These are phyloP conservation scores for Leptopilina drosophilae DNA, from an alignment of 2,888 invertebrate genomes.

Conservation along the genomic window DNA sequence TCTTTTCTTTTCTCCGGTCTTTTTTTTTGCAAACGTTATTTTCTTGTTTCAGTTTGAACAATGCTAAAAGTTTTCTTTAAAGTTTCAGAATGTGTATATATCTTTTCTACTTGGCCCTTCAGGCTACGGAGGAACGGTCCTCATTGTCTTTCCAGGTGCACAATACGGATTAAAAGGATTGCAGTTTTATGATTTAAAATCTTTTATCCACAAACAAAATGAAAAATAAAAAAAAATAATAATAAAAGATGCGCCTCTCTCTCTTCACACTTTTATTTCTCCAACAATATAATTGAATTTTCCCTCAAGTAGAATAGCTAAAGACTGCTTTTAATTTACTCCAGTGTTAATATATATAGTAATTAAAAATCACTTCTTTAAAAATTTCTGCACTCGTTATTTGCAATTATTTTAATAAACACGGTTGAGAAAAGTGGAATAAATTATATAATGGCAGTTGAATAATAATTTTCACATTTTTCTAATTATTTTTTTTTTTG, in stretches of 20 bases:
- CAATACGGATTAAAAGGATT: constrained; percentile 38
- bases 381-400: too few species aligned
- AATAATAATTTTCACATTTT: too few species aligned
- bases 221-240: constrained; percentile 1
- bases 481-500: too few species aligned
- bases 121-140: constrained; percentile 15
- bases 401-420: too few species aligned
- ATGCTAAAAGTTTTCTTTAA: constrained; percentile 22
- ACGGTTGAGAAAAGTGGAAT: too few species aligned
- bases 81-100: constrained; percentile 23
- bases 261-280: constrained; percentile 47
- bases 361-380: not conserved
- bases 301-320: not conserved
- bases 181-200: constrained; percentile 50
- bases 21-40: constrained; percentile 1
- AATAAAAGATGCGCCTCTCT: constrained; percentile 37
- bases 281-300: constrained; percentile 41
- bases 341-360: too few species aligned
- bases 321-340: not conserved
- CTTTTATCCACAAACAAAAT: constrained; percentile 44
- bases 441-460: too few species aligned
- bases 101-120: constrained; percentile 3
- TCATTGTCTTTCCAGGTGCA: constrained; percentile 36
- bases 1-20: too few species aligned
- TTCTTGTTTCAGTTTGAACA: constrained; percentile 9